A percentile compares a stretch with the other conserved stretches of the same genome.
These are phyloP conservation scores for Aramus guarauna DNA, from an alignment of 2,113 vertebrate species.

Conservation along the genomic window DNA sequence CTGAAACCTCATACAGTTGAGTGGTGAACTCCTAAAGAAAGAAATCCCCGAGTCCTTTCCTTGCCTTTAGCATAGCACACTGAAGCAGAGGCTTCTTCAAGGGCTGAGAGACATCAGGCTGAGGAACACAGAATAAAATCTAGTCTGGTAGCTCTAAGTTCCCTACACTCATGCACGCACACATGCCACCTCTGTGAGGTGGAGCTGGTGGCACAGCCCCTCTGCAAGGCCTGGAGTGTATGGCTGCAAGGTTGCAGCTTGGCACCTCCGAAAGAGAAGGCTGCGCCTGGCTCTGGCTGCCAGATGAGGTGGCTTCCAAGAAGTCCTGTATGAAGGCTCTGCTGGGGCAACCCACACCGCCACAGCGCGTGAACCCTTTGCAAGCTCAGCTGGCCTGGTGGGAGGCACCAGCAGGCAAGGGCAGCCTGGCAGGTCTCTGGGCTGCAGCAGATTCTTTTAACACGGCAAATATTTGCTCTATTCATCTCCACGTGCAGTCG, in stretches of 20 bases:
- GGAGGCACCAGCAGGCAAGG: background rate
- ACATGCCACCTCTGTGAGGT: background rate
- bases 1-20: background rate
- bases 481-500: background rate
- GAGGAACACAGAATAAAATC: background rate
- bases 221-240: too few species aligned
- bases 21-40: background rate
- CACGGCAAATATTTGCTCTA: background rate
- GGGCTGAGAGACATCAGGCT: background rate
- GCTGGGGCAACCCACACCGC: background rate
- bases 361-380: rapidly evolving
- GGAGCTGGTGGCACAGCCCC: background rate
- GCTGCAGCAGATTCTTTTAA: background rate
- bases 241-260: background rate
- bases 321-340: background rate
- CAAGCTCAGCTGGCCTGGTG: background rate
- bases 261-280: background rate
- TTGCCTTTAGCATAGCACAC: background rate
- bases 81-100: background rate
- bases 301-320: background rate
- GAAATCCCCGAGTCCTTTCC: background rate
- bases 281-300: background rate
- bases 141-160: background rate
- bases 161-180: rapidly evolving
- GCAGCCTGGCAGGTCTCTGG: background rate